Base-by-base conservation (phyloP, 2,888 invertebrate species). In the Tenthredo notha region DNA sequence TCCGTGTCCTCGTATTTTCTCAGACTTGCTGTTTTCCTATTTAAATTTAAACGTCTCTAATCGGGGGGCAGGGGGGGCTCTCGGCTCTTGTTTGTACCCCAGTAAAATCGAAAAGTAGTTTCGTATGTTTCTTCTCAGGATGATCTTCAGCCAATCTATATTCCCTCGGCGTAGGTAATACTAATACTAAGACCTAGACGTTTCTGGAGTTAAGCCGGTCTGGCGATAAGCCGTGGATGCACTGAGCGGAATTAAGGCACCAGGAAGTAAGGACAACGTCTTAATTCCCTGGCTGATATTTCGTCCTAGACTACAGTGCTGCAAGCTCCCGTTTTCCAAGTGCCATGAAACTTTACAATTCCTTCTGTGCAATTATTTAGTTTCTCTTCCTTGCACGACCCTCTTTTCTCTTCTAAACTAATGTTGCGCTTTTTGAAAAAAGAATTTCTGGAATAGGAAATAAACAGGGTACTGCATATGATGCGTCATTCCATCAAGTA, bases 141-240 rank as follows among this genome's bases (percentile, higher is more conserved):
- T 67, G 29, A 33, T 33, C 43, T 72, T 21, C 9, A 5, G 40
- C 9, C 21, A 37, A 37, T 70, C 70, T 70, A 21, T 70, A 33
- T 70, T 70, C 70, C 70, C 33, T 33, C 12, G 33, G 43, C 40
- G 72, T 12, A 2, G 10, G 1, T 50, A 50, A n/a, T n/a, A n/a
- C 18, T 6, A 1, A 50, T 18, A 50, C 50, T 50, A n/a, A 50
- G 50, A 50, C 50, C 50, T 6, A 50, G 37, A 43, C 40, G 40
- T 72, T n/a, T 12, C 37, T 21, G 40, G 72, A 72, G 37, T 43
- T 72, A 40, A 72, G 70, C 70, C 70, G 70, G 72, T 21, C n/a
- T 72, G 50, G 50, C 75, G 75, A 37, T 77, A 50, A 77, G 75
- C 75, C 25, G 50, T 29, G 29, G 50, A 77, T 77, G 75, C 75